A percentile compares a stretch with the other conserved stretches of the same genome.
phyloP scores from a whole-genome alignment of 2,888 invertebrate species.

The Meta bourneti region DNA sequence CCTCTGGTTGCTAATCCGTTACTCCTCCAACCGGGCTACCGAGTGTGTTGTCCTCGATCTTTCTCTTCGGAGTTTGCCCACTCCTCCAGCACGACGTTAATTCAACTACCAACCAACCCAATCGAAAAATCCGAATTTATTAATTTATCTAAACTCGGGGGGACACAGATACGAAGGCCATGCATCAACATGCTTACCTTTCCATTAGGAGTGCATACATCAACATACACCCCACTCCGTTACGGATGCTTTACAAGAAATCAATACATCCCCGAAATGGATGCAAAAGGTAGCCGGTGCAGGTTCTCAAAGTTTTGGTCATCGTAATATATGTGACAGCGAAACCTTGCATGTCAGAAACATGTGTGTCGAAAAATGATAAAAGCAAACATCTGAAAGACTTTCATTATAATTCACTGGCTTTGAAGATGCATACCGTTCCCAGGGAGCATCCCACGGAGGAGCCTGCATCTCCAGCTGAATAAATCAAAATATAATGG shows the following conservation, averaged over 20 bases:
- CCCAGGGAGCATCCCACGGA: not conserved
- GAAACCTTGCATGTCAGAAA: conserved; percentile 23
- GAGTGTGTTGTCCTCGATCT: too few relatives aligned
- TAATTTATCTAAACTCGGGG: too few relatives aligned
- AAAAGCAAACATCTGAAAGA: conserved; percentile 8
- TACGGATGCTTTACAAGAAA: not conserved
- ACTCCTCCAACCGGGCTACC: too few relatives aligned
- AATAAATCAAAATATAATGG: conserved; percentile 46
- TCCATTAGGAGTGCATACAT: not conserved
- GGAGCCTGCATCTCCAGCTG: not conserved
- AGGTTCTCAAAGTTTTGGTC: conserved; percentile 17
- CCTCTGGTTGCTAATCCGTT: too few relatives aligned
- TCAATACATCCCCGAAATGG: not conserved
- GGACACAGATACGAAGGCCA: too few relatives aligned
- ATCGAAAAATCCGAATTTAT: too few relatives aligned
- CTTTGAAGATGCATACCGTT: not conserved
- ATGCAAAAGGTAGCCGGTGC: not conserved
- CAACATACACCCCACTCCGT: not conserved
- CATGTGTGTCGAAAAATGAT: conserved; percentile 16
- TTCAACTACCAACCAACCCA: too few relatives aligned
- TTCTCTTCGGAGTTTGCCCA: too few relatives aligned
- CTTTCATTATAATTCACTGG: conserved; percentile 26
- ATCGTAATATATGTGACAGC: conserved; percentile 11
- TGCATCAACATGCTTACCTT: too few relatives aligned
- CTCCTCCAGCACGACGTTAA: too few relatives aligned